A percentile compares a stretch with the other conserved stretches of the same genome.
Evolutionary conservation across 2,888 invertebrate genomes (phyloP).

Genomic region (Chydorus sphaericus): DNA sequence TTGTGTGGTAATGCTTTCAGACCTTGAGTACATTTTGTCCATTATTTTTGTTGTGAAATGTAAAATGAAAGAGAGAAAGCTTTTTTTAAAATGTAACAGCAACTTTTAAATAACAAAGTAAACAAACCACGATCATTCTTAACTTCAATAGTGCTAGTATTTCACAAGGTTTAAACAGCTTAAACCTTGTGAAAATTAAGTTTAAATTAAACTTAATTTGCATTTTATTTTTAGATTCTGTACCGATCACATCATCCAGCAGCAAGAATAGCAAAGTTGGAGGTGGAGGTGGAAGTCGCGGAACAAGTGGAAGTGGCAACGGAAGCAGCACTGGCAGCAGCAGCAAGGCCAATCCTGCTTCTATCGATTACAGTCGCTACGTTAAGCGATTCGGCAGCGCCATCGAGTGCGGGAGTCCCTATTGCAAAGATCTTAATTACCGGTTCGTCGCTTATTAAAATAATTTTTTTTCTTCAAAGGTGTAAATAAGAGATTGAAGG

Average conservation of each 20-base stretch:
- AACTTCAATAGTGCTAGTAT: too few species aligned
- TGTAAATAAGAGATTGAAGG: too few species aligned
- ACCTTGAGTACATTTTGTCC: too few species aligned
- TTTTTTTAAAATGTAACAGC: too few species aligned
- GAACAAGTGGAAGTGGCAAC: neutral
- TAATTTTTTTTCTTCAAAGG: too few species aligned
- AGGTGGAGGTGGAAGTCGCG: neutral
- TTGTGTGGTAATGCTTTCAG: too few species aligned
- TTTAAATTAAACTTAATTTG: neutral
- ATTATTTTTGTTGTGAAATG: too few species aligned
- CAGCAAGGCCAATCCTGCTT: constrained; percentile 20
- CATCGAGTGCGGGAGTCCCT: constrained; percentile 64
- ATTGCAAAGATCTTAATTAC: constrained; percentile 77
- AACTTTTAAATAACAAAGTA: too few species aligned
- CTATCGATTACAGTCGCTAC: constrained; percentile 75
- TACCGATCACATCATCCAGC: neutral
- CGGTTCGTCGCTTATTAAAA: too few species aligned
- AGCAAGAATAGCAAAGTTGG: neutral
- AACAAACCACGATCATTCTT: too few species aligned
- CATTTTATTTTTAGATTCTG: neutral
- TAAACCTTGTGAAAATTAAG: neutral
- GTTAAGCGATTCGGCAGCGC: constrained; percentile 70
- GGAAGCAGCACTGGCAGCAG: constrained; percentile 11
- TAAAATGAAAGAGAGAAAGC: too few species aligned
- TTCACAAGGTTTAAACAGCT: too few species aligned